Percentiles rank a stretch among this genome's conserved stretches.
phyloP scores from a whole-genome alignment of 2,888 invertebrate species.

The Seladonia tumulorum region DNA sequence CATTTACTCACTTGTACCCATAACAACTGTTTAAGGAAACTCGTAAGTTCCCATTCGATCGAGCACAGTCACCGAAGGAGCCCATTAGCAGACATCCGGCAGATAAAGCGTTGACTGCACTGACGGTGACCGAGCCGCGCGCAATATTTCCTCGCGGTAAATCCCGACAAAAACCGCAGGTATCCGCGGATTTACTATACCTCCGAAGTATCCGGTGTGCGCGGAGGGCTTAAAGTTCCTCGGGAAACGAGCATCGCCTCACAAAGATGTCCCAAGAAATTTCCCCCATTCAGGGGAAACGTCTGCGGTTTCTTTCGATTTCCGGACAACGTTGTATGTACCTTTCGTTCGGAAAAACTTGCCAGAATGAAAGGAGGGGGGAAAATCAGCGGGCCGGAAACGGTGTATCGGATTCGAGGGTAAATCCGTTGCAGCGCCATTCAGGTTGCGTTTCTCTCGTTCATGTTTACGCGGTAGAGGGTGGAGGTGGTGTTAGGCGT shows the following conservation, averaged over 20 bases:
- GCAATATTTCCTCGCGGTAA: background rate
- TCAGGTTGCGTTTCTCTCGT: background rate
- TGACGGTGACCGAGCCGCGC: background rate
- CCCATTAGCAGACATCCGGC: background rate
- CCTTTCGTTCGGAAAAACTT: background rate
- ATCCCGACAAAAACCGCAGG: background rate
- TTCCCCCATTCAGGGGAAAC: background rate
- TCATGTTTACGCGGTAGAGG: conserved; percentile 21
- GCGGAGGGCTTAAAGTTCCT: background rate
- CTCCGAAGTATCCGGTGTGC: background rate
- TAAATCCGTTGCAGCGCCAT: background rate
- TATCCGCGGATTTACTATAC: background rate
- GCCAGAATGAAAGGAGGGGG: background rate
- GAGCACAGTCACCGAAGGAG: background rate
- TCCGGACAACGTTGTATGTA: background rate
- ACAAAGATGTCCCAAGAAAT: background rate
- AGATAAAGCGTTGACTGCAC: background rate
- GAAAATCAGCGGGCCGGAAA: background rate
- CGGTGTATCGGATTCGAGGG: background rate
- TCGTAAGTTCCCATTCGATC: background rate
- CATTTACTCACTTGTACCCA: background rate
- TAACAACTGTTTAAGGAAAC: background rate
- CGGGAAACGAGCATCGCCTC: background rate
- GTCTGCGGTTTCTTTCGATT: background rate
- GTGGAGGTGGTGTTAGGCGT: background rate